These are phyloP conservation scores for Chloroclysta siterata DNA, from an alignment of 2,888 invertebrate genomes.

Conservation along the genomic window DNA sequence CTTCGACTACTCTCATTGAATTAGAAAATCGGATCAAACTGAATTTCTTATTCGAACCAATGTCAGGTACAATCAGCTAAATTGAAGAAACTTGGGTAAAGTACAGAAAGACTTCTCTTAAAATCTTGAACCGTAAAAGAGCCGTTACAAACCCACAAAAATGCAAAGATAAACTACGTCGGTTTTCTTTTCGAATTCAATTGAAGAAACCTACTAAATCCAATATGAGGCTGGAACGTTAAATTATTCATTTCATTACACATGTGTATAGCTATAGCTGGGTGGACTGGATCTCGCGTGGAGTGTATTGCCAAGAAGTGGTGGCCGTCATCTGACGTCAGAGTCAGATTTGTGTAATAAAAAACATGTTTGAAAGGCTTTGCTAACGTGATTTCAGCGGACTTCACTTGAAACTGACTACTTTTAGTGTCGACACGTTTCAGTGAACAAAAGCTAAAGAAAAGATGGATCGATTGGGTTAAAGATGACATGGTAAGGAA, in stretches of 20 bases:
- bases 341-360: not conserved
- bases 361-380: too few relatives aligned
- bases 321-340: not conserved
- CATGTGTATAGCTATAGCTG: conserved; percentile 33
- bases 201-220: conserved; percentile 53
- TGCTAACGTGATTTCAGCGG: too few relatives aligned
- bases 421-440: too few relatives aligned
- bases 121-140: conserved; percentile 2
- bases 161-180: conserved; percentile 33
- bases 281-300: conserved; percentile 35
- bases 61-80: not conserved
- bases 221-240: conserved; percentile 60
- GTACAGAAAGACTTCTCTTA: not conserved
- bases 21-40: not conserved
- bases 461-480: too few relatives aligned
- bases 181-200: conserved; percentile 48
- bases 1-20: too few relatives aligned
- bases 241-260: conserved; percentile 71
- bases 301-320: conserved; percentile 20
- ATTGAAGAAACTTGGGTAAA: not conserved
- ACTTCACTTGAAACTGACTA: too few relatives aligned
- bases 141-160: conserved; percentile 17
- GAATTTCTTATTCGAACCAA: not conserved
- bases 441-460: too few relatives aligned
- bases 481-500: too few relatives aligned